phyloP scores from a whole-genome alignment of 1,140 invertebrate species.

The Pemphigus obesinymphae region DNA sequence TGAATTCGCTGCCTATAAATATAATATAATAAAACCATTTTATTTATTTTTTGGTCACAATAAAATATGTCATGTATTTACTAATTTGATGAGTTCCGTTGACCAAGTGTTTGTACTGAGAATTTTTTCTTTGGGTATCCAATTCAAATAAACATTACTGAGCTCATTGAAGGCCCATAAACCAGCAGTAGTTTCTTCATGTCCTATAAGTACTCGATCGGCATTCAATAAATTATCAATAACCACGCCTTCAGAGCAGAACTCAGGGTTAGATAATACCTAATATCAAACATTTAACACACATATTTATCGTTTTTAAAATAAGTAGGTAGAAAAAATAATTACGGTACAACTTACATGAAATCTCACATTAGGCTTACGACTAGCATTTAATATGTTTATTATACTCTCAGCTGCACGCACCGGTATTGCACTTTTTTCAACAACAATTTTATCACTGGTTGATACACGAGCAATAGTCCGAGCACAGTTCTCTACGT shows the following conservation, averaged over 20 bases:
- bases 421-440: constrained; percentile 99
- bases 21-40: background rate
- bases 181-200: constrained; percentile 82
- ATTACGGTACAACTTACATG: constrained; percentile 53
- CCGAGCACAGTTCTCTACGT: constrained; percentile 91
- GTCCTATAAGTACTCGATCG: constrained; percentile 94
- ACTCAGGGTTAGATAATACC: constrained; percentile 98
- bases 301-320: no score
- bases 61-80: constrained; percentile 48
- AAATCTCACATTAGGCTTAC: constrained; percentile 67
- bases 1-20: constrained; percentile 85
- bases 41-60: no score
- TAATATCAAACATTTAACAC: constrained; percentile 51
- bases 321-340: no score
- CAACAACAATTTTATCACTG: constrained; percentile 95
- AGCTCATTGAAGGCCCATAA: constrained; percentile 78
- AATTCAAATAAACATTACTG: constrained; percentile 86
- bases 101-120: constrained; percentile 99
- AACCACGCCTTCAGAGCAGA: constrained; percentile 97
- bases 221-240: constrained; percentile 88
- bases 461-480: constrained; percentile 88
- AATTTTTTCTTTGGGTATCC: constrained; percentile 90
- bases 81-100: constrained; percentile 95
- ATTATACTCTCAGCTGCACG: constrained; percentile 94
- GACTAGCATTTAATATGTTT: constrained; percentile 88